Evolutionary conservation across 2,113 vertebrate species (phyloP).

Genomic region (Anser cygnoides): DNA sequence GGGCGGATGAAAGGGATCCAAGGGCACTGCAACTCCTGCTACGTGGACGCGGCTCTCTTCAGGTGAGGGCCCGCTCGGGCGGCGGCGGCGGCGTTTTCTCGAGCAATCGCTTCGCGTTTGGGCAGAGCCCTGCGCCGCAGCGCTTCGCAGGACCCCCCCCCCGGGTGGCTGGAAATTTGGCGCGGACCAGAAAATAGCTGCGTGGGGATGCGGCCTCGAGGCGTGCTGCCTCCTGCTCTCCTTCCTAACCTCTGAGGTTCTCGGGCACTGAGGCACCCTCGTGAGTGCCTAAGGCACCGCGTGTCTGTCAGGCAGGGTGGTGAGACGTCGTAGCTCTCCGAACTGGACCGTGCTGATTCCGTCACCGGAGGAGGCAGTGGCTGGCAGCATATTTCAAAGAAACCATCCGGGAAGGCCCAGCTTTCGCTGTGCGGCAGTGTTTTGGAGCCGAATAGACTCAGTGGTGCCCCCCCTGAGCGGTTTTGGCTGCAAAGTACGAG

Average conservation of each 20-base stretch:
- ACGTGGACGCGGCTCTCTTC: slow-evolving; percentile 90
- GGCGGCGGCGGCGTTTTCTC: neutral
- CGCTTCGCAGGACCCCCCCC: neutral
- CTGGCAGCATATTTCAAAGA: neutral
- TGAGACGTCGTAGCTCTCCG: neutral
- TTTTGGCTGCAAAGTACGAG: neutral
- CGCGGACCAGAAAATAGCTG: neutral
- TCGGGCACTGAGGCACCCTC: neutral
- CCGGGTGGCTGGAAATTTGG: neutral
- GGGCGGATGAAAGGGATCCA: slow-evolving; percentile 89
- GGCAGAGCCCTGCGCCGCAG: neutral
- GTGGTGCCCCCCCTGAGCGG: neutral
- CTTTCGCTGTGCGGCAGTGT: neutral
- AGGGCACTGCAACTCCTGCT: slow-evolving; percentile 92
- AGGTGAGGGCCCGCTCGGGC: slow-evolving; percentile 70
- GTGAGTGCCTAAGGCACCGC: neutral
- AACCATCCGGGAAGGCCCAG: neutral
- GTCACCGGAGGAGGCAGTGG: neutral
- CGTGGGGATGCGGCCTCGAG: neutral
- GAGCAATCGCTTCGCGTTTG: neutral
- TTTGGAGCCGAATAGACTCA: neutral
- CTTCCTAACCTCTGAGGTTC: neutral
- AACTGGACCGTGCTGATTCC: neutral
- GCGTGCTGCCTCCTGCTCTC: neutral
- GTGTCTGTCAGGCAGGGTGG: neutral